Evolutionary conservation across 2,888 invertebrate genomes (phyloP), one percentile per base, ranked within the genome.

Genomic region (Tipula helvola): DNA sequence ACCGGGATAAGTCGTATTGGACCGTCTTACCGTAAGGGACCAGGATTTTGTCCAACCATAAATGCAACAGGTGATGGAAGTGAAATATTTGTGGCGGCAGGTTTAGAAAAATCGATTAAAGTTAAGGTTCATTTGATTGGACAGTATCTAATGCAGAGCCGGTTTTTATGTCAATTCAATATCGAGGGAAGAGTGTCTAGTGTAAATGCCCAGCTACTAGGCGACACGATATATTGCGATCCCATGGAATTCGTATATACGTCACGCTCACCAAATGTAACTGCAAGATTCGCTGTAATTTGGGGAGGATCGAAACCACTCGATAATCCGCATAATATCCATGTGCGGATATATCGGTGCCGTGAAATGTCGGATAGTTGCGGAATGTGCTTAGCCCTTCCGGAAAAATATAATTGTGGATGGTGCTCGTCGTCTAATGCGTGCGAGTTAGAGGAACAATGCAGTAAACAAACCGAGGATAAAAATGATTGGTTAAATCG

Each of bases 311-410:
- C 97, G 8, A 98, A 98, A 90, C 97, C 98, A 10, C 93, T 99
- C 89, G 98, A 99, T 92, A 99, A 99, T 93, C 98, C 98, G 4
- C 96, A 97, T 92, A 97, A 98, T 91, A 97, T 98, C 90, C 98
- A 98, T 92, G 94, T 97, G 90, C 95, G 97, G 87, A 97, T 97
- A 90, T 97, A 97, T 92, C 95, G 97, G 87, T 99, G 99, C 92
- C 96, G 97, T 87, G 97, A 97, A 91, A 98, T 99, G 98, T 98
- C 99, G 3, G 96, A 97, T 91, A 98, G 98, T 91, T 99, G 99
- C 92, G 99, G 99, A 3, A 96, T 97, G 93, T 99, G 99, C 91
- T 92, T 99, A 89, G 97, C 97, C 39, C 93, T 98, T 87, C 95
- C 96, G 3, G 96, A 96, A 89, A 97, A 97, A 90, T 98, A 97